Evolutionary conservation across 2,113 vertebrate genomes (phyloP).

Genomic region (Ariopsis seemanni): DNA sequence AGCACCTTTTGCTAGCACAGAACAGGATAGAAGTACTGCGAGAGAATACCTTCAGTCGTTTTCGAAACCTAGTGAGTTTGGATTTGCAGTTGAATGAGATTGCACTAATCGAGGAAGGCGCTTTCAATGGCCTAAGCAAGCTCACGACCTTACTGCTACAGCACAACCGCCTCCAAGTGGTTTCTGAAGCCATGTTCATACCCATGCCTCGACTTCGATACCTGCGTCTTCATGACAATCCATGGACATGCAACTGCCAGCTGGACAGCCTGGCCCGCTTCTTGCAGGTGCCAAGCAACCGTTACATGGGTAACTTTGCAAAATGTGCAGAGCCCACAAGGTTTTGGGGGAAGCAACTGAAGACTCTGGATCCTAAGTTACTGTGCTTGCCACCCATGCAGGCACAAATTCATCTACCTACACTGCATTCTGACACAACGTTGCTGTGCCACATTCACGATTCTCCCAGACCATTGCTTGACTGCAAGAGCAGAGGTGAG

Average conservation of each 20-base stretch:
- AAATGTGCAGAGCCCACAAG: constrained; percentile 79
- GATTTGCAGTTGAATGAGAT: constrained; percentile 95
- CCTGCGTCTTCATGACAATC: constrained; percentile 92
- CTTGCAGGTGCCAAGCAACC: constrained; percentile 88
- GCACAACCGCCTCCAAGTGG: constrained; percentile 83
- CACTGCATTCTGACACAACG: constrained; percentile 74
- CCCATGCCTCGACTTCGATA: constrained; percentile 82
- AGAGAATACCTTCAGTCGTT: constrained; percentile 86
- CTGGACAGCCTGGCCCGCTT: constrained; percentile 86
- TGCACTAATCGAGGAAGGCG: constrained; percentile 80
- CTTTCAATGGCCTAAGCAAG: constrained; percentile 85
- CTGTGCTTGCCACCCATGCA: constrained; percentile 71
- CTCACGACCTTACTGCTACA: constrained; percentile 92
- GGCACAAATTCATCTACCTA: constrained; percentile 39
- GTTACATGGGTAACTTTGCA: constrained; percentile 90
- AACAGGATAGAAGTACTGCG: constrained; percentile 86
- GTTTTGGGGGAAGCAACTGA: constrained; percentile 81
- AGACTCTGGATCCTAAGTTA: constrained; percentile 75
- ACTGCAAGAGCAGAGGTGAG: constrained; percentile 91
- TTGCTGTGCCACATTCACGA: constrained; percentile 85
- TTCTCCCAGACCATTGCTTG: constrained; percentile 82
- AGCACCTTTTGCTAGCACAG: constrained; percentile 89
- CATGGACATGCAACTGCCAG: constrained; percentile 87
- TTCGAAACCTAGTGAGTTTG: constrained; percentile 82
- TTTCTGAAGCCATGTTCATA: constrained; percentile 86